Conservation (phyloP, 1,140 invertebrate species). For the Ceratosolen solmsi region DNA sequence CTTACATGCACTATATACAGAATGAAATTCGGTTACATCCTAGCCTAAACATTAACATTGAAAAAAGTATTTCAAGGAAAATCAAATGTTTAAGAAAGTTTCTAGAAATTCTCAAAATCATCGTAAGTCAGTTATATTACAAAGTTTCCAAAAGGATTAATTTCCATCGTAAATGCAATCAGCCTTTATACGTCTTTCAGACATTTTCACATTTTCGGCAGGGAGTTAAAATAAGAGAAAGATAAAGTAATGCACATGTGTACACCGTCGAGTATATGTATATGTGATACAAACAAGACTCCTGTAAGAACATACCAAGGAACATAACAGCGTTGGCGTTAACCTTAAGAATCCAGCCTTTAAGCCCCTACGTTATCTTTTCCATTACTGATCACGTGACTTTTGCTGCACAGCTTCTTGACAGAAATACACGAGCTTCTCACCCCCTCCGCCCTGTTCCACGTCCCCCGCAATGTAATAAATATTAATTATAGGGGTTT, state of each 20-base stretch:
- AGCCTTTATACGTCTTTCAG: too few relatives aligned
- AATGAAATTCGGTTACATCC: too few relatives aligned
- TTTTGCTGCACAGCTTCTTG: not conserved
- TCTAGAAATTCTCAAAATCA: not conserved
- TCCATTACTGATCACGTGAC: not conserved
- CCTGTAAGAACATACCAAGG: not conserved
- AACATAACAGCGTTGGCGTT: too few relatives aligned
- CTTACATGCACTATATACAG: too few relatives aligned
- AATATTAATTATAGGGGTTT: not conserved
- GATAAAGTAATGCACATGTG: not conserved
- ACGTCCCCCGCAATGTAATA: not conserved
- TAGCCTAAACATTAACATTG: not conserved
- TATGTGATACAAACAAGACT: not conserved
- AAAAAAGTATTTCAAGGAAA: not conserved
- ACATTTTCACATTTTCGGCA: too few relatives aligned
- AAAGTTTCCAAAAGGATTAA: not conserved
- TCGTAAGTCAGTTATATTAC: not conserved
- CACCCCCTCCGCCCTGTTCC: not conserved
- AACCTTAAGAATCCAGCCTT: not conserved
- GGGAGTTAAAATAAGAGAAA: not conserved
- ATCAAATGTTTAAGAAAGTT: not conserved
- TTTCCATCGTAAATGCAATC: not conserved
- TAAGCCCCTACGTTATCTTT: not conserved
- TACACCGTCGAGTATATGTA: not conserved
- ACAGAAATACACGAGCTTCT: not conserved